Conservation (phyloP, 2,888 invertebrate species). For the Subacronicta megacephala region DNA sequence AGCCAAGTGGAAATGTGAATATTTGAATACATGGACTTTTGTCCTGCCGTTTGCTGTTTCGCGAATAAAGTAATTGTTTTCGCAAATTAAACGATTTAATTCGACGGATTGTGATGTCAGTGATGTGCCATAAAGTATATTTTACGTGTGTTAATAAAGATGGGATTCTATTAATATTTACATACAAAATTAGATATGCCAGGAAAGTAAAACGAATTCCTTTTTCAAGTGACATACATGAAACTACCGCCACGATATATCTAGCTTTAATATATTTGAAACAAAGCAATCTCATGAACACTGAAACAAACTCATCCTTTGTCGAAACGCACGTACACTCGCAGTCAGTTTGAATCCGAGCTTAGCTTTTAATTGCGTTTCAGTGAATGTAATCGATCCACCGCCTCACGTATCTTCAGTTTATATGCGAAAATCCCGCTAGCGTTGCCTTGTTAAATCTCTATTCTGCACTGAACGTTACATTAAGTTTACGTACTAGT, state of each 20-base stretch:
- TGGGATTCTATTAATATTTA: constrained; percentile 2
- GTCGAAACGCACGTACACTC: constrained; percentile 29
- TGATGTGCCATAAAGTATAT: constrained; percentile 14
- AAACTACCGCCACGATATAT: constrained; percentile 21
- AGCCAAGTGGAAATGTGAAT: constrained; percentile 53
- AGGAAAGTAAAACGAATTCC: background rate
- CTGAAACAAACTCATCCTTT: constrained; percentile 33
- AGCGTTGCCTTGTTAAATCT: constrained; percentile 47
- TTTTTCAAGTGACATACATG: background rate
- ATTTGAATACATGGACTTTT: constrained; percentile 47
- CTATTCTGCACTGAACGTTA: constrained; percentile 42
- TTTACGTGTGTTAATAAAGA: constrained; percentile 14
- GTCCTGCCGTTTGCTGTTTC: constrained; percentile 49
- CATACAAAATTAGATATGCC: no score
- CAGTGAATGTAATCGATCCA: constrained; percentile 51
- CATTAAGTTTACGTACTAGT: constrained; percentile 36
- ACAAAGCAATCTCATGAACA: constrained; percentile 32
- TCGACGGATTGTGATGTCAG: constrained; percentile 18
- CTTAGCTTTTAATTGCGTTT: constrained; percentile 46
- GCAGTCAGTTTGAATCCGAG: constrained; percentile 29
- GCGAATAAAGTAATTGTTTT: constrained; percentile 49
- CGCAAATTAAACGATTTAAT: constrained; percentile 39
- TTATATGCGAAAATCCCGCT: constrained; percentile 45
- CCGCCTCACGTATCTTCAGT: constrained; percentile 42
- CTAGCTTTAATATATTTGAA: constrained; percentile 27